Evolutionary conservation across 2,113 vertebrate genomes (phyloP).

Genomic region (Callipepla californica): DNA sequence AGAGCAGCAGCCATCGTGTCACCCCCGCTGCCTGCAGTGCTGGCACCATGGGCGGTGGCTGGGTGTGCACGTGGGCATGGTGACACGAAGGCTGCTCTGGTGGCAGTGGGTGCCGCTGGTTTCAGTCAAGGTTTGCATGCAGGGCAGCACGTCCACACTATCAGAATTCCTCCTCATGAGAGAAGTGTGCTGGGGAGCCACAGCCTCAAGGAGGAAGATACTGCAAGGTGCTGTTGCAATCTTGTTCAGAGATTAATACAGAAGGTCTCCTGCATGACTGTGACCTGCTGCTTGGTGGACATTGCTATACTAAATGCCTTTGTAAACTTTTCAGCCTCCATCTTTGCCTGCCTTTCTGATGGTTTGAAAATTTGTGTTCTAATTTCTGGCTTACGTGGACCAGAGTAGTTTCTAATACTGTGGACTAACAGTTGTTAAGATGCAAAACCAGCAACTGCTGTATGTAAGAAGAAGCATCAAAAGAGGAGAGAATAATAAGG

Average conservation of each 20-base stretch:
- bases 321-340: not conserved
- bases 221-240: not conserved
- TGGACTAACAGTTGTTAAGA: not conserved
- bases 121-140: rapidly evolving
- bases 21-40: rapidly evolving
- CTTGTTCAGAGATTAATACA: rapidly evolving
- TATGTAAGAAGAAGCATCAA: not conserved
- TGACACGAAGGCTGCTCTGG: rapidly evolving
- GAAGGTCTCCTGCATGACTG: not conserved
- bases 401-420: not conserved
- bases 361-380: not conserved
- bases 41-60: rapidly evolving
- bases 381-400: not conserved
- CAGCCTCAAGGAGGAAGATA: rapidly evolving
- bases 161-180: rapidly evolving
- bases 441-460: not conserved
- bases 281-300: rapidly evolving
- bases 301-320: not conserved
- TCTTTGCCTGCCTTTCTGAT: not conserved
- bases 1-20: rapidly evolving
- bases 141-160: not conserved
- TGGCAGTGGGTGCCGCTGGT: rapidly evolving
- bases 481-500: not conserved
- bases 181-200: not conserved
- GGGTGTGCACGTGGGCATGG: rapidly evolving